phyloP scores from a whole-genome alignment of 2,797 vertebrate species.

The Spinus olivaceus region DNA sequence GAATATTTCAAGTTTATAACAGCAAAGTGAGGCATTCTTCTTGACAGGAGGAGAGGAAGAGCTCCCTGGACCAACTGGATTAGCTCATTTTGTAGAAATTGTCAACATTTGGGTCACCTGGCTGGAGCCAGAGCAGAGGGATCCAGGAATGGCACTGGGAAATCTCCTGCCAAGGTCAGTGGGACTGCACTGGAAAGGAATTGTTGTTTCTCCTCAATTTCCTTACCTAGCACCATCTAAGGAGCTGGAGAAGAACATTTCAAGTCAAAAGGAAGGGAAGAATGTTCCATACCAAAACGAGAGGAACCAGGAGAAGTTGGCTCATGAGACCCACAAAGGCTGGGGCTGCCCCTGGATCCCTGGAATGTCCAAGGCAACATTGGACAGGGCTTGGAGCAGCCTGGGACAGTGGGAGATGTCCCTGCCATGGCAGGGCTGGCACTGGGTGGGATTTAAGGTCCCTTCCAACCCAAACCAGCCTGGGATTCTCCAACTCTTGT shows the following conservation, averaged over 20 bases:
- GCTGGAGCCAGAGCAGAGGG: neutral
- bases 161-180: neutral
- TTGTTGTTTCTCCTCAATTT: neutral
- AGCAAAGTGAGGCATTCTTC: neutral
- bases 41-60: constrained; percentile 22
- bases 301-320: too few species aligned
- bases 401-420: fast-evolving
- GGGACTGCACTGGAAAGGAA: neutral
- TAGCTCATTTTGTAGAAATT: neutral
- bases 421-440: neutral
- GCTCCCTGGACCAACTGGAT: neutral
- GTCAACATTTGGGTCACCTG: neutral
- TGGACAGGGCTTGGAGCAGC: fast-evolving
- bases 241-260: neutral
- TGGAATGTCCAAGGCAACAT: neutral
- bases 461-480: neutral
- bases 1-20: neutral
- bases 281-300: fast-evolving
- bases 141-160: neutral
- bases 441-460: too few species aligned
- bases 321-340: neutral
- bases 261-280: neutral
- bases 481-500: fast-evolving
- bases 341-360: neutral
- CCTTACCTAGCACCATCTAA: neutral